A percentile compares a stretch with the other conserved stretches of the same genome.
These are phyloP conservation scores for Mesitornis unicolor DNA, from an alignment of 2,113 vertebrate species.

Conservation along the genomic window DNA sequence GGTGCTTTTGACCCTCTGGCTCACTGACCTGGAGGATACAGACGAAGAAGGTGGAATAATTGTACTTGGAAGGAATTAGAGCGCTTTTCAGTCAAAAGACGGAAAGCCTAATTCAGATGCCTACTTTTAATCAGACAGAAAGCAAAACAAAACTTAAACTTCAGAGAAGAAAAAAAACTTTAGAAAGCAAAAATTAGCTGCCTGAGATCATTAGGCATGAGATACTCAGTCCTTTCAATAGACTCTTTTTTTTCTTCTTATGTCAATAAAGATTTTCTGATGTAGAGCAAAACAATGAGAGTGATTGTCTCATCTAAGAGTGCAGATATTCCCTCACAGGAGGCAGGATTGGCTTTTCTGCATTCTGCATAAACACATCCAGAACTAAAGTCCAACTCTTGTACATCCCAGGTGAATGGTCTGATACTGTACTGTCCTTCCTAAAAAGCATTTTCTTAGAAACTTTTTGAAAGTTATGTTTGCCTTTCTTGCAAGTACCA, in stretches of 20 bases:
- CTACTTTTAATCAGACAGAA: not conserved
- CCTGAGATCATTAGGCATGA: not conserved
- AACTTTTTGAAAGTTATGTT: not conserved
- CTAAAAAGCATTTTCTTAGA: not conserved
- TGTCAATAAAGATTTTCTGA: not conserved
- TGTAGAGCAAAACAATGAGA: not conserved
- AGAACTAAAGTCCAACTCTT: not conserved
- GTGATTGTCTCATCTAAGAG: not conserved
- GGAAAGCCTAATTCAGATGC: not conserved
- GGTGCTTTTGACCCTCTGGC: not conserved
- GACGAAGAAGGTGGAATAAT: not conserved
- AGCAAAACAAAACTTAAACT: not conserved
- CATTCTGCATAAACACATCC: not conserved
- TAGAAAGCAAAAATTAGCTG: not conserved
- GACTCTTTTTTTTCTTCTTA: too few species aligned
- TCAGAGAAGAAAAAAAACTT: not conserved
- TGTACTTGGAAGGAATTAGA: not conserved
- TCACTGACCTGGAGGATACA: not conserved
- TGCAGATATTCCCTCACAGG: not conserved
- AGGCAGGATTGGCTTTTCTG: not conserved
- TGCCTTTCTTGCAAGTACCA: not conserved
- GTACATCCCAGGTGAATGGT: not conserved
- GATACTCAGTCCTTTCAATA: not conserved
- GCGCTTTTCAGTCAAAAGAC: not conserved
- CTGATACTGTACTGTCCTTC: not conserved